Evolutionary conservation across 2,888 invertebrate genomes (phyloP).

Genomic region (Chouioia cunea): DNA sequence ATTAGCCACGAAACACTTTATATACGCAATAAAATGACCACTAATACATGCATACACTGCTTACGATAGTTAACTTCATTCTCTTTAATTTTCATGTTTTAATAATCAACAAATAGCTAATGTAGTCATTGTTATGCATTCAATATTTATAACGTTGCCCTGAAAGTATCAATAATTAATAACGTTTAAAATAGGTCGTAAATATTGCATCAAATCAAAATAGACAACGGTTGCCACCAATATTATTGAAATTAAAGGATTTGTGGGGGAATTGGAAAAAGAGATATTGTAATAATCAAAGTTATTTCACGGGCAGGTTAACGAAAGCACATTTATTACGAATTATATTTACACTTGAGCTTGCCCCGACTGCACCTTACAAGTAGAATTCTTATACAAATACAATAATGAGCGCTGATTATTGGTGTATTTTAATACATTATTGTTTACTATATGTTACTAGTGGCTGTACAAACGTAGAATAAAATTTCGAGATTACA

Average conservation of each 20-base stretch:
- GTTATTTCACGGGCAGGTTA: slow-evolving; percentile 45
- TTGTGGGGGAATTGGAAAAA: neutral
- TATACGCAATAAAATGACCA: too few species aligned
- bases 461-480: slow-evolving; percentile 49
- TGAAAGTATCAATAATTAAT: too few species aligned
- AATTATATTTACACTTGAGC: slow-evolving; percentile 48
- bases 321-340: slow-evolving; percentile 48
- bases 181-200: too few species aligned
- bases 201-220: too few species aligned
- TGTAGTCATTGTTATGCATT: too few species aligned
- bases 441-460: slow-evolving; percentile 41
- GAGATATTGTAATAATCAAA: neutral
- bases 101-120: too few species aligned
- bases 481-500: slow-evolving; percentile 45
- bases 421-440: slow-evolving; percentile 35
- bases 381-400: slow-evolving; percentile 35
- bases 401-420: slow-evolving; percentile 40
- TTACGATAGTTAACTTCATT: too few species aligned
- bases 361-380: slow-evolving; percentile 39
- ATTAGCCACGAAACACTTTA: too few species aligned
- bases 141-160: too few species aligned
- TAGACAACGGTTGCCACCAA: too few species aligned
- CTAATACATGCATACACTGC: too few species aligned
- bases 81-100: too few species aligned
- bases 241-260: neutral